Base-by-base conservation (phyloP, 2,888 invertebrate species). In the Andrena flavipes region DNA sequence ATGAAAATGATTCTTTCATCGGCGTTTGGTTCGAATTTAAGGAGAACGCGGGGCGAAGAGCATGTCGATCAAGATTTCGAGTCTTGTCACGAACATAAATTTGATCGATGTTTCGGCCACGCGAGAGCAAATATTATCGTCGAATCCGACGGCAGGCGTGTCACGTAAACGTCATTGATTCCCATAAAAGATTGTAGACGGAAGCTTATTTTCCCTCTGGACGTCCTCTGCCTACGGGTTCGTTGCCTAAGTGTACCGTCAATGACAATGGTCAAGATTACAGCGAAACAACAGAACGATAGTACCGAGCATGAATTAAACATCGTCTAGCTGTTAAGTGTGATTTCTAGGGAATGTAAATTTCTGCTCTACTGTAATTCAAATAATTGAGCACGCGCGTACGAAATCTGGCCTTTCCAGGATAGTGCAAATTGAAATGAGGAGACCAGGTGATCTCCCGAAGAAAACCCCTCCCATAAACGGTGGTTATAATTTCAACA, bases 81-180 rank as follows among this genome's bases (percentile, higher is more conserved):
- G 48, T 83, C 62, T 1, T 4, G 42, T 75, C 74, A 82, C 70
- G 71, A 60, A 1, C 64, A 62, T 59, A 49, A 84, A 84, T 76
- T 79, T 73, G 67, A 76, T 67, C 35, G 62, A 74, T 74, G 78
- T 84, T 84, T 75, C 78, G 51, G 35, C 60, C 42, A 42, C 65
- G 49, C 68, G 33, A 60, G 64, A 71, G 75, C 74, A 77, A 72
- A 75, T 67, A 65, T 65, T 51, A 63, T 56, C 56, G 62, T 29
- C 67, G n/a, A 60, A 63, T 23, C 35, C 16, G 23, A 68, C 16
- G 35, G 76, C 56, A 84, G 48, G 51, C 87, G 23, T 33, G 67
- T 85, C 87, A 87, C 87, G 87, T 85, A 80, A 67, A 33, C 33
- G 29, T 33, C 73, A 75, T 82, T 64, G 62, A 56, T 68, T 35